Base-by-base conservation (phyloP, 2,113 vertebrate genomes). In the Ctenomys sociabilis region DNA sequence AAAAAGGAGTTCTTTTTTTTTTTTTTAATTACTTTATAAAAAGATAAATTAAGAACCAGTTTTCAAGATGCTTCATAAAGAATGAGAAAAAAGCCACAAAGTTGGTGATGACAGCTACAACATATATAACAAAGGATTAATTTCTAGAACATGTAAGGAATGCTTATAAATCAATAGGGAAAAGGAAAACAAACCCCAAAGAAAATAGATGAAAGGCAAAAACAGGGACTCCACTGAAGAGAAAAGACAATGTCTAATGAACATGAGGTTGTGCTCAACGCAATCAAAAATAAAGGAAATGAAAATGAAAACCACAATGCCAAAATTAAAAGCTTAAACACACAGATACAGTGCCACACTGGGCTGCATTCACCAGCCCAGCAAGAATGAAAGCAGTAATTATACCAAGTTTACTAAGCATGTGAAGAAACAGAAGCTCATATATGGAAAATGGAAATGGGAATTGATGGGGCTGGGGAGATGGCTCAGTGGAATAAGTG, bases 191-290 rank as follows among this genome's bases (percentile, higher is more conserved):
- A 91, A 77, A 21, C 70, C 43, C 43, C 43, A 59, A 82, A 96
- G 89, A n/a, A 77, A 90, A 90, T 8, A 94, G 82, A 94, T 78
- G 72, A 92, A 94, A 85, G 57, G 82, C 70, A 37, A 94, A 93
- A 93, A 37, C 75, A 88, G 32, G 49, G 94, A 91, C 72, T 72
- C 28, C 52, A 66, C 13, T 32, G 32, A 68, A 61, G 11, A 91
- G 49, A 40, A 75, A 88, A 88, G 52, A 77, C 54, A 81, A 40
- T 40, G 85, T 91, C 28, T 66, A 37, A 72, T 68, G 64, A 90
- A 59, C 8, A 90, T 45, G 30, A 87, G 91, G 73, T 49, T 8
- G 32, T 21, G 63, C 5, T 85, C 63, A 59, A 72, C 30, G 64
- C 72, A 95, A 26, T 0, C 52, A 22, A 89, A 72, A 81, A 61